Base-by-base conservation (phyloP, 2,888 invertebrate genomes). In the Ligdia adustata region DNA sequence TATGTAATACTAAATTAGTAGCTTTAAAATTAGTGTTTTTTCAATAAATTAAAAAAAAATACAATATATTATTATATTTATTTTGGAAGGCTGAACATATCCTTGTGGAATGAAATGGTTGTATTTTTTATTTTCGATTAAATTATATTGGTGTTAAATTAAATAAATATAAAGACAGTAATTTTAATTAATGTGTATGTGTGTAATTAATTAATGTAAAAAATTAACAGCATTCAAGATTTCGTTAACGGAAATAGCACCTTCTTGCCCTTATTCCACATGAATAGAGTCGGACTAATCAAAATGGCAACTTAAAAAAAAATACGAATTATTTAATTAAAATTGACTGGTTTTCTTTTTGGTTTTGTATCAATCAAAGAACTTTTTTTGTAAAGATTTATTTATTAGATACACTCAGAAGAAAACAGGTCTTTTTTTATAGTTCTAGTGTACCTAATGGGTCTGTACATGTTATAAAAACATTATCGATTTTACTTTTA, bases 71-170 rank as follows among this genome's bases (percentile, higher is more conserved):
- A 16, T 4, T 16, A 16, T 16, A 26, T 24, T 24, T 28, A 14
- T 38, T 52, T 52, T 14, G 46, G 32, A 54, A 52, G 57, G 52
- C 52, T 53, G 52, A 51, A 53, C 52, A 53, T 58, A 58, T 58
- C 55, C 47, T 26, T 6, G 11, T n/a, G 20, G 29, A 6, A 18
- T 26, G 5, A 38, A 42, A 48, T 29, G 55, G 57, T 60, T 60
- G 57, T 60, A 57, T 22, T 2, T 6, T 22, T 42, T 28, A 32
- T 42, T 35, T 31, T 40, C 7, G 26, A 14, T 26, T 26, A 9
- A 13, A 13, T 4, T 9, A 37, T 7, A 22, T 39, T 31, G 35
- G 20, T 35, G 40, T 40, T 31, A 22, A 18, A 18, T 4, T 18
- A 18, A 29, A n/a, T 43, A 26, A 38, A 45, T 35, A 44, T 37